Evolutionary conservation across 2,797 vertebrate species (phyloP).

Genomic region (Myotis findleyi): DNA sequence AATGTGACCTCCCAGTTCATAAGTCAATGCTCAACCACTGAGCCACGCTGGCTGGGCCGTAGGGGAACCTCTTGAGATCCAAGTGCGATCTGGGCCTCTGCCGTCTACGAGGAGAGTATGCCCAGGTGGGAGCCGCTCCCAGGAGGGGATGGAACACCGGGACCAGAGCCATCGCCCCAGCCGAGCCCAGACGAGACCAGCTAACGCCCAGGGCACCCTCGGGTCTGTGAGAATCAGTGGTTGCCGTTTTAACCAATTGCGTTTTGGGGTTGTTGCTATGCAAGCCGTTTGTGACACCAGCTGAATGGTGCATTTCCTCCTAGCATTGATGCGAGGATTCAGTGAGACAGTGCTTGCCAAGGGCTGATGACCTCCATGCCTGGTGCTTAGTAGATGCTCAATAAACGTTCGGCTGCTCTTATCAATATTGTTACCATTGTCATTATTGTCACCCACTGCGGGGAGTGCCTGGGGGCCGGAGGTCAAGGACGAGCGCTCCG

Average conservation of each 20-base stretch:
- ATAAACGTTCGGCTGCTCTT: not conserved
- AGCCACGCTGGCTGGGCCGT: no score
- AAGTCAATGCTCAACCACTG: no score
- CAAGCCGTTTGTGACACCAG: not conserved
- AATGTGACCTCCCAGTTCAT: no score
- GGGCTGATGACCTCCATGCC: not conserved
- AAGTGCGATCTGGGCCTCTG: not conserved
- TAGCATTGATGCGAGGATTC: not conserved
- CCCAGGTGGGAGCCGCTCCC: not conserved
- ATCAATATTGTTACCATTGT: not conserved
- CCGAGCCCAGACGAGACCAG: not conserved
- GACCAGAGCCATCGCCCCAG: not conserved
- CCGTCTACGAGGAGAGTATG: not conserved
- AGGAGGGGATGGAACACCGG: fast-evolving
- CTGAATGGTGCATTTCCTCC: not conserved
- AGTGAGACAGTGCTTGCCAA: not conserved
- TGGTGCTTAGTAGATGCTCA: not conserved
- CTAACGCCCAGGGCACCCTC: not conserved
- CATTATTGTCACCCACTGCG: not conserved
- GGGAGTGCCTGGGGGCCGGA: not conserved
- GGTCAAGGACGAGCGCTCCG: not conserved
- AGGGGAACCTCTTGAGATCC: not conserved
- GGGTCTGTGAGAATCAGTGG: not conserved
- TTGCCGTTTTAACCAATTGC: not conserved
- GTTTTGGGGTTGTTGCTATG: not conserved